A percentile compares a stretch with the other conserved stretches of the same genome.
phyloP scores from a whole-genome alignment of 2,888 invertebrate genomes.

The Sialis fuliginosa region DNA sequence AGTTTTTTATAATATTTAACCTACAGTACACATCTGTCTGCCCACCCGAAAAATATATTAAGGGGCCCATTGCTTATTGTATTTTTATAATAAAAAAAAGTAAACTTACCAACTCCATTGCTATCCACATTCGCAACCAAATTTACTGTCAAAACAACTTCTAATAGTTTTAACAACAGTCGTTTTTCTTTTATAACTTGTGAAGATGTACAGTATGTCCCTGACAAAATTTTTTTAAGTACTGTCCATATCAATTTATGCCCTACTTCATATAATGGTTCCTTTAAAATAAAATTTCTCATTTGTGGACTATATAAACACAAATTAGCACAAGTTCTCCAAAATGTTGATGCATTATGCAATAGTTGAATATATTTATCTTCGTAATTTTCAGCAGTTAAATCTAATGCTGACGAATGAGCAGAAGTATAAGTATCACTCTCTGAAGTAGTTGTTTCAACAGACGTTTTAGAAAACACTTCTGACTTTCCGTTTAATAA shows the following conservation, averaged over 20 bases:
- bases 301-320: conserved; percentile 37
- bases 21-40: too few relatives aligned
- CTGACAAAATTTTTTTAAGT: conserved; percentile 19
- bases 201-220: not conserved
- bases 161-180: conserved; percentile 24
- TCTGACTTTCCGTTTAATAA: not conserved
- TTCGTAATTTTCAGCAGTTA: conserved; percentile 14
- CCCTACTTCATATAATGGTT: conserved; percentile 24
- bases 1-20: too few relatives aligned
- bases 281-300: conserved; percentile 25
- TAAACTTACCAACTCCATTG: not conserved
- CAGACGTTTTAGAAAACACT: not conserved
- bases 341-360: conserved; percentile 29
- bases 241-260: conserved; percentile 25
- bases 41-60: too few relatives aligned
- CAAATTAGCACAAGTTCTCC: conserved; percentile 31
- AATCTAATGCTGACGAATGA: conserved; percentile 6
- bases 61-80: too few relatives aligned
- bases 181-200: conserved; percentile 16
- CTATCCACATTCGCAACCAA: conserved; percentile 20
- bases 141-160: conserved; percentile 29
- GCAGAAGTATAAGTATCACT: not conserved
- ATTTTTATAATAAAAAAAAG: not conserved
- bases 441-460: not conserved
- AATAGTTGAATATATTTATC: conserved; percentile 24